Evolutionary conservation across 2,797 vertebrate species (phyloP).

Genomic region (Tauraco hartlaubi): DNA sequence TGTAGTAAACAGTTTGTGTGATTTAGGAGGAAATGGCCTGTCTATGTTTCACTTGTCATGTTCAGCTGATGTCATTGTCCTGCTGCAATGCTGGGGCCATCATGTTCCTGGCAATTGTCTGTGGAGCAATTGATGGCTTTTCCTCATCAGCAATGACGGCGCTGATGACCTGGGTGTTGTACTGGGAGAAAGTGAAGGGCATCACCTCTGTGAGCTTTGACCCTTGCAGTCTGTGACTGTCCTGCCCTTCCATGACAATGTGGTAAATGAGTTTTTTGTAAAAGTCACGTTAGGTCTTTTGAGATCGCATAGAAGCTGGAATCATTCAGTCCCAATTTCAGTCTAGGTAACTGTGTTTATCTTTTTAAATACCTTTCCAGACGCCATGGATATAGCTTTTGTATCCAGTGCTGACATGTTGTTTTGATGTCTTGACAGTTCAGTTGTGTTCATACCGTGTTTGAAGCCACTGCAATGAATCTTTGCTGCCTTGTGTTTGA

Average conservation of each 20-base stretch:
- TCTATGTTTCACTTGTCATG: background rate
- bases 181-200: background rate
- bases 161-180: background rate
- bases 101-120: background rate
- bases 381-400: background rate
- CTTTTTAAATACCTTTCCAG: background rate
- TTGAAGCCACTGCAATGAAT: background rate
- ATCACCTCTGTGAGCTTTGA: background rate
- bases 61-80: constrained; percentile 8
- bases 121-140: background rate
- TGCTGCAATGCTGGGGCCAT: background rate
- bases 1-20: background rate
- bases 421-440: constrained; percentile 8
- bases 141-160: background rate
- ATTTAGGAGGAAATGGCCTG: background rate
- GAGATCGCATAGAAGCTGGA: background rate
- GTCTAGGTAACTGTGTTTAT: background rate
- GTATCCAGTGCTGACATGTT: background rate
- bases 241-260: background rate
- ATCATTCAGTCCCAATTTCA: background rate
- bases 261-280: fast-evolving
- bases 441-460: background rate
- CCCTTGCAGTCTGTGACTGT: background rate
- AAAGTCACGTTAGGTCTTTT: background rate
- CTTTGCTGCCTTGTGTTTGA: constrained; percentile 3